These are phyloP conservation scores for Toxotes chatareus DNA, from an alignment of 2,113 vertebrate genomes.

Conservation along the genomic window DNA sequence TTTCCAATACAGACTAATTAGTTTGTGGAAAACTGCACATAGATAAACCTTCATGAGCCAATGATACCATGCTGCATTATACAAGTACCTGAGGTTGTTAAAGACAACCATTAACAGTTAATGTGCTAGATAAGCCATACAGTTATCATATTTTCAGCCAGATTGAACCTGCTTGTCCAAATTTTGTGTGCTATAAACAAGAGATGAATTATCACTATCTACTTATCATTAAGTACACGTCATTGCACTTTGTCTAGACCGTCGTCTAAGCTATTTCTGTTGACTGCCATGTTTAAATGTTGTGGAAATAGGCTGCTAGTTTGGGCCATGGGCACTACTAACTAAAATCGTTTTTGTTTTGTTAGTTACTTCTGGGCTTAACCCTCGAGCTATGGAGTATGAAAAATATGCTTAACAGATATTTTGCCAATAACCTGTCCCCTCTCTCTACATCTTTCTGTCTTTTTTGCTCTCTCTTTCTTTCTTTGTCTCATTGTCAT, in stretches of 20 bases:
- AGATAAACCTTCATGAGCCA: conserved; percentile 5
- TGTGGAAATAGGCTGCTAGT: neutral
- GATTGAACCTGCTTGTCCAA: neutral
- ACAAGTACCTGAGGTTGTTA: neutral
- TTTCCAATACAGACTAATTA: conserved; percentile 41
- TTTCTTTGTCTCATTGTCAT: neutral
- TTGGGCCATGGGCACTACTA: neutral
- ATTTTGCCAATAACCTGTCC: neutral
- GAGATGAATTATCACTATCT: neutral
- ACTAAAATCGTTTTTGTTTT: neutral
- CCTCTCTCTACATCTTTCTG: neutral
- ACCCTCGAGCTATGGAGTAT: neutral
- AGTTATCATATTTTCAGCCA: neutral
- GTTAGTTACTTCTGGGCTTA: neutral
- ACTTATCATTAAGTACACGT: neutral
- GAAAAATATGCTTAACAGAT: neutral
- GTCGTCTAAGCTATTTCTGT: neutral
- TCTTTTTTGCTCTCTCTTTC: neutral
- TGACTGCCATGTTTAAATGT: neutral
- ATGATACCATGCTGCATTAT: neutral
- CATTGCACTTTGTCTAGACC: neutral
- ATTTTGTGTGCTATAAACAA: neutral
- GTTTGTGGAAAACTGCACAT: conserved; percentile 11
- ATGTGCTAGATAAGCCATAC: neutral
- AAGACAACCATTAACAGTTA: neutral